phyloP scores from a whole-genome alignment of 2,888 invertebrate genomes.

The Philereme transversata region DNA sequence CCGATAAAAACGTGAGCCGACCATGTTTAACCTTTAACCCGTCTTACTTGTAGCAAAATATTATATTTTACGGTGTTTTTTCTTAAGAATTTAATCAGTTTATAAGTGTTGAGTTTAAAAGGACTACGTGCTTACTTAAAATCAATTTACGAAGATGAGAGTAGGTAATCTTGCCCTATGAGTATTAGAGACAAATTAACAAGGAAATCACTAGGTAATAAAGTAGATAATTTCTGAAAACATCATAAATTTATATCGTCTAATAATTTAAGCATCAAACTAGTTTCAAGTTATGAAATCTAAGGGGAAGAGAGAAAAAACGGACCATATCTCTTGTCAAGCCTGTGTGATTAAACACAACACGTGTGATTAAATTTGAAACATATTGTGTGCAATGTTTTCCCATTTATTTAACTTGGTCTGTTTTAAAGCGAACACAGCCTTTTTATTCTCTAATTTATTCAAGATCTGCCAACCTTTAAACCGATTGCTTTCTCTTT shows the following conservation, averaged over 20 bases:
- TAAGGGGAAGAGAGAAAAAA: too few relatives aligned
- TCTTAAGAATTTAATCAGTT: slow-evolving; percentile 30
- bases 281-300: too few relatives aligned
- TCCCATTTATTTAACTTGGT: too few relatives aligned
- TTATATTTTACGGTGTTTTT: slow-evolving; percentile 33
- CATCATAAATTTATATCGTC: too few relatives aligned
- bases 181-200: background rate
- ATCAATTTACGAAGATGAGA: slow-evolving; percentile 19
- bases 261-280: too few relatives aligned
- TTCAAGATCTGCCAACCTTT: slow-evolving; percentile 31
- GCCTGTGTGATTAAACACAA: too few relatives aligned
- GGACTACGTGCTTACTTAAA: slow-evolving; percentile 9
- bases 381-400: too few relatives aligned
- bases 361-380: too few relatives aligned
- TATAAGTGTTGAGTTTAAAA: slow-evolving; percentile 10
- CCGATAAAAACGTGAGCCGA: slow-evolving; percentile 64
- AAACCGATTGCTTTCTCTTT: slow-evolving; percentile 38
- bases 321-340: too few relatives aligned
- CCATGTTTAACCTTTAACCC: slow-evolving; percentile 69
- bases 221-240: too few relatives aligned
- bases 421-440: too few relatives aligned
- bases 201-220: too few relatives aligned
- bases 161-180: slow-evolving; percentile 7
- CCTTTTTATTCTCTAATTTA: slow-evolving; percentile 20
- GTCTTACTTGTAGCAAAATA: slow-evolving; percentile 37